phyloP scores from a whole-genome alignment of 2,113 vertebrate genomes.

The Mustelus asterias region DNA sequence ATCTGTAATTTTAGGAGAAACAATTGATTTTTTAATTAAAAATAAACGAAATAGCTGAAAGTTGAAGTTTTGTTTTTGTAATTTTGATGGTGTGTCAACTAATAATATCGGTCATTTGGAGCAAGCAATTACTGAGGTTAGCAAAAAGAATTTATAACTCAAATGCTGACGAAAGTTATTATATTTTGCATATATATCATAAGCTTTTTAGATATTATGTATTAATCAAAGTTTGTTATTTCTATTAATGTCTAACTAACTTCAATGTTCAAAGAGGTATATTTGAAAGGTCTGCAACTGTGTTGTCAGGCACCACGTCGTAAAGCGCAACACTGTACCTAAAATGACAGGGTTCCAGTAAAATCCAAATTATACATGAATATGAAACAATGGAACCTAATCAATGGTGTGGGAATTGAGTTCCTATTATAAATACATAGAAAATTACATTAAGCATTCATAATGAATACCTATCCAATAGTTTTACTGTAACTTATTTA shows the following conservation, averaged over 20 bases:
- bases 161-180: not conserved
- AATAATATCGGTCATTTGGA: not conserved
- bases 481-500: not conserved
- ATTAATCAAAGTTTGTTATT: not conserved
- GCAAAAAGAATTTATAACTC: not conserved
- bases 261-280: constrained; percentile 19
- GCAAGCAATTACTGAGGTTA: not conserved
- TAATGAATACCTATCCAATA: not conserved
- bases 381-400: not conserved
- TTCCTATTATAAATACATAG: not conserved
- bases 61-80: not conserved
- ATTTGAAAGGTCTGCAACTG: not conserved
- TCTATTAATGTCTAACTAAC: not conserved
- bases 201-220: not conserved
- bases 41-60: not conserved
- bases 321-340: not conserved
- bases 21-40: not conserved
- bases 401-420: not conserved
- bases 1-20: not conserved
- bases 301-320: not conserved
- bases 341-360: not conserved
- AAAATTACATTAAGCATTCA: not conserved
- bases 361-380: not conserved
- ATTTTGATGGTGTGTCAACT: not conserved
- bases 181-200: not conserved